Conservation (phyloP, 2,113 vertebrate genomes). For the Marmota flaviventris region DNA sequence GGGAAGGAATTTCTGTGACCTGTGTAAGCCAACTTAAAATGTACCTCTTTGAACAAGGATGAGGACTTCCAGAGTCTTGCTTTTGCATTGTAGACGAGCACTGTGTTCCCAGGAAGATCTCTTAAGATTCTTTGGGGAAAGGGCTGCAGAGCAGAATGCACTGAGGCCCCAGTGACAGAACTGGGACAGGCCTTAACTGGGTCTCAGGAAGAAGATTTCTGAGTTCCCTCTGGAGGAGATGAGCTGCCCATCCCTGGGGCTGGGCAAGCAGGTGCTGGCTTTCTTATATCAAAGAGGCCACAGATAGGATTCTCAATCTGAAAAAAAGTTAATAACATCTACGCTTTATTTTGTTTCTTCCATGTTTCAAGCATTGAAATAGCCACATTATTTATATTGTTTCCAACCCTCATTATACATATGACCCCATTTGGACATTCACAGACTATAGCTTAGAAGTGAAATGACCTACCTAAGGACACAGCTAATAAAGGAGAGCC, state of each 20-base stretch:
- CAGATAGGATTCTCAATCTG: slow-evolving; percentile 24
- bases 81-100: background rate
- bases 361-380: background rate
- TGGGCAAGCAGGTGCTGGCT: slow-evolving; percentile 37
- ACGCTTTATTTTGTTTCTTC: background rate
- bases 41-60: background rate
- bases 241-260: background rate
- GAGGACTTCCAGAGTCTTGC: slow-evolving; percentile 34
- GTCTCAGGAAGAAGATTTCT: slow-evolving; percentile 45
- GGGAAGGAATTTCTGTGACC: slow-evolving; percentile 29
- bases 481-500: slow-evolving; percentile 11
- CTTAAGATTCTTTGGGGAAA: slow-evolving; percentile 43
- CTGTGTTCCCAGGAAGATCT: slow-evolving; percentile 12
- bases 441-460: background rate
- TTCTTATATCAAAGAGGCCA: background rate
- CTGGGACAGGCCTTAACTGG: background rate
- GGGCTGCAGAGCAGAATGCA: slow-evolving; percentile 9
- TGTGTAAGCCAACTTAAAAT: slow-evolving; percentile 43
- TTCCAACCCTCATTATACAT: background rate
- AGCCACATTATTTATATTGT: slow-evolving; percentile 27
- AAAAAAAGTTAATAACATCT: slow-evolving; percentile 33
- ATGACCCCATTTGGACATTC: slow-evolving; percentile 14
- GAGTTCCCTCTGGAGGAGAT: background rate
- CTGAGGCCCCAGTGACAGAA: slow-evolving; percentile 57
- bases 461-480: slow-evolving; percentile 44